Evolutionary conservation across 2,888 invertebrate species (phyloP).

Genomic region (Coleophora flavipennella): DNA sequence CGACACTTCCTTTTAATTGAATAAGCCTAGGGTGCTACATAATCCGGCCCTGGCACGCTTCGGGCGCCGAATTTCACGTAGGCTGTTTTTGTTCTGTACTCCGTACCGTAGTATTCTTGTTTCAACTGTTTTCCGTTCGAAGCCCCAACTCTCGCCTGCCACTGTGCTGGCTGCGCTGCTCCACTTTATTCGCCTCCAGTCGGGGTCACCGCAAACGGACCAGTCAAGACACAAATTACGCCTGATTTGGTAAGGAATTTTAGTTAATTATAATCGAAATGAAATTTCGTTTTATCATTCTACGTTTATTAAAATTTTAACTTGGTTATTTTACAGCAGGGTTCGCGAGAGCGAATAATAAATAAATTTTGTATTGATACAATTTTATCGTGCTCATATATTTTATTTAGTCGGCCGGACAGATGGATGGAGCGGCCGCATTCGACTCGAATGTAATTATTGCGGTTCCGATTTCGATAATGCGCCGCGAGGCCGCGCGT

Average conservation of each 20-base stretch:
- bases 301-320: conserved; percentile 22
- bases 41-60: conserved; percentile 39
- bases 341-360: conserved; percentile 27
- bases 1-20: conserved; percentile 52
- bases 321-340: conserved; percentile 19
- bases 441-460: conserved; percentile 67
- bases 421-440: conserved; percentile 54
- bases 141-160: too few relatives aligned
- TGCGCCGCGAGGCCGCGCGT: conserved; percentile 52
- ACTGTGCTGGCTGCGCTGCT: conserved; percentile 14
- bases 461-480: conserved; percentile 68
- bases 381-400: conserved; percentile 44
- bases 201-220: neutral
- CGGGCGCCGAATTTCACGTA: conserved; percentile 40
- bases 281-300: conserved; percentile 10
- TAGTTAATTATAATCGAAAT: conserved; percentile 2
- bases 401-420: conserved; percentile 55
- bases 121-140: conserved; percentile 32
- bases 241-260: conserved; percentile 3
- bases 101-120: conserved; percentile 24
- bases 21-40: conserved; percentile 52
- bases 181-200: conserved; percentile 3
- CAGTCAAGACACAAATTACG: conserved; percentile 3
- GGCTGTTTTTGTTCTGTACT: conserved; percentile 40
- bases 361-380: conserved; percentile 47